Evolutionary conservation across 2,113 vertebrate genomes (phyloP), one percentile per base, ranked within the genome.

Genomic region (Solea solea): DNA sequence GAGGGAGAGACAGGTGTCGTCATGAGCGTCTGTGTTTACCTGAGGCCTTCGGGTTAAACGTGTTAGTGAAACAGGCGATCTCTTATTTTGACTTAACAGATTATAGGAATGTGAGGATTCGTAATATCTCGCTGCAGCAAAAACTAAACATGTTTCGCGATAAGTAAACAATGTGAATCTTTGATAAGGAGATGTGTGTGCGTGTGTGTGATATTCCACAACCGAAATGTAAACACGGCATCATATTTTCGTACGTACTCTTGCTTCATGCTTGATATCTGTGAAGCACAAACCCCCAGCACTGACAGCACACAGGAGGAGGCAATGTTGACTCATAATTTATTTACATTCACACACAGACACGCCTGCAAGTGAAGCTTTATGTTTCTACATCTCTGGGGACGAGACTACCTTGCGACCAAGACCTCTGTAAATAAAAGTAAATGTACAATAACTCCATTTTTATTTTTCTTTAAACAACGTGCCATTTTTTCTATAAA

Each of bases 341-440:
- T 76, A 69, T 75, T 77, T 76, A 39, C 63, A 62, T 51, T 60
- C 57, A 63, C 39, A 65, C 74, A 80, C 44, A 58, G 14, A 78
- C 55, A 80, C 57, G 51, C 40, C 74, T 64, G 66, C 48, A 44
- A 49, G 60, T 49, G 68, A 81, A 75, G 72, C 76, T 87, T 75
- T 64, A 63, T 39, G 54, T 74, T 70, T 73, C 51, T 13, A 48
- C 61, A 54, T 40, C 51, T 63, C 46, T 8, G 21, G 55, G 66
- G 60, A 64, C 0, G 39, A 79, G 34, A 65, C 52, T 28, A 76
- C 69, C 53, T 62, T 42, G 42, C 69, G 61, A 82, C 63, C 46
- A 57, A 21, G 14, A 76, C 72, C 54, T 80, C 66, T 92, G 88
- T 93, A 88, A 74, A 92, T 90, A 88, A 13, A 14, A 50, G 16